Evolutionary conservation across 2,113 vertebrate species (phyloP), one percentile per base, ranked within the genome.

Genomic region (Pogonocichla stellata): DNA sequence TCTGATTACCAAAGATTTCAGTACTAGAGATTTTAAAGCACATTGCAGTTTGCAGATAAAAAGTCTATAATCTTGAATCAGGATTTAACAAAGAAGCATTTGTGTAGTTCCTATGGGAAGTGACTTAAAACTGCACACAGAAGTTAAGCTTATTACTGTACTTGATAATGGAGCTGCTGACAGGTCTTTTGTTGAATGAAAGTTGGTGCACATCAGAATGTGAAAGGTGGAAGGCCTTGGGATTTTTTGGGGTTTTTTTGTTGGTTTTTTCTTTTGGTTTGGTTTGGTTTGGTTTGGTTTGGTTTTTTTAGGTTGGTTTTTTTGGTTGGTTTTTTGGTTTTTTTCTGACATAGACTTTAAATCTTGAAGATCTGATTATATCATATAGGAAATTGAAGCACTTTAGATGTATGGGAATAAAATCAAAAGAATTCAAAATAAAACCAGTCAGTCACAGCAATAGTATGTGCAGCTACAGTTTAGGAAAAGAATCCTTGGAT

Each of bases 111-210:
- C 74, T 93, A 12, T 88, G 93, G 88, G 74, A 97, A 96, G 92
- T 93, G 82, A 53, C 82, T 96, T 93, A 93, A 71, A 90, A 88
- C 71, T 88, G 66, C 88, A 77, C 79, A 66, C 43, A 85, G 80
- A 93, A 77, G 82, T 93, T 94, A 94, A 96, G 92, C 92, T 90
- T 96, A 93, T 88, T 95, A 92, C 82, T 88, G 67, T 90, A 83
- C 56, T 94, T 94, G 78, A 85, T 93, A 94, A 88, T 93, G 71
- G 85, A 93, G 58, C 86, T 89, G 61, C 81, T 96, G 94, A 90
- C 62, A 80, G 19, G 42, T 92, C 94, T 91, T 94, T 95, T 93
- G 90, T 90, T 94, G 82, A 90, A 34, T 75, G 40, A 56, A 33
- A 67, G 53, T 69, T 82, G 57, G 57, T 61, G 53, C 25, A 81